Evolutionary conservation across 30 jellyfish, hydroid and myxozoan genomes (phyloP).

Genomic region (Hydractinia symbiolongicarpus): DNA sequence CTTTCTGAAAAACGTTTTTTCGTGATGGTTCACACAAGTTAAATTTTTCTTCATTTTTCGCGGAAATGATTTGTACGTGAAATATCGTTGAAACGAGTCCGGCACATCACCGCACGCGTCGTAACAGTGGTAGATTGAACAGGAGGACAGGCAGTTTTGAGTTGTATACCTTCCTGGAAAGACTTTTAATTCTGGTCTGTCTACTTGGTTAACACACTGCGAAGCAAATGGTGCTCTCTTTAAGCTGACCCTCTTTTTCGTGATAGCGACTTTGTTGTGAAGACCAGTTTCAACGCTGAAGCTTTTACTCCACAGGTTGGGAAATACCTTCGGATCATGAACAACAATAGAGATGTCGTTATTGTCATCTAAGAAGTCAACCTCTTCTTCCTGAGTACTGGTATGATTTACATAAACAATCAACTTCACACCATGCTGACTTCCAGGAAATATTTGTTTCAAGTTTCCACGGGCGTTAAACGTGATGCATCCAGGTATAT

Average conservation of each 20-base stretch:
- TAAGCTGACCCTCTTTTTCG: not conserved
- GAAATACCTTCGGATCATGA: constrained; percentile 11
- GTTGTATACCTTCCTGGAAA: constrained; percentile 8
- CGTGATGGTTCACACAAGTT: not conserved
- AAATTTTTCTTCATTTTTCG: not conserved
- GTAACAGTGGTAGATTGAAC: not conserved
- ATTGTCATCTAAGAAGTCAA: not conserved
- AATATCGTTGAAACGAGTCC: not conserved
- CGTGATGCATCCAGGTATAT: not conserved
- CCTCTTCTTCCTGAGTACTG: not conserved
- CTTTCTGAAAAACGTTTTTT: constrained; percentile 9
- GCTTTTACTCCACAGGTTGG: constrained; percentile 17
- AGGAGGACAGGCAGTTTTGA: not conserved
- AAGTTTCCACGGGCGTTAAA: constrained; percentile 16
- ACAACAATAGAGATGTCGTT: not conserved
- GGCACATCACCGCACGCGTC: constrained; percentile 13
- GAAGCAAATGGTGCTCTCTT: not conserved
- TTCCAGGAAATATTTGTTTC: constrained; percentile 1
- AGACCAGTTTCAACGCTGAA: not conserved
- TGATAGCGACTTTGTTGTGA: not conserved
- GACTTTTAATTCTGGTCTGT: not conserved
- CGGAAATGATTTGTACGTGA: not conserved
- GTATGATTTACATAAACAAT: not conserved
- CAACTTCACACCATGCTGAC: constrained; percentile 3
- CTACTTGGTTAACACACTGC: not conserved